Percentiles rank a stretch among this genome's conserved stretches.
These are phyloP conservation scores for Sciaenops ocellatus DNA, from an alignment of 2,797 vertebrate genomes.

Conservation along the genomic window DNA sequence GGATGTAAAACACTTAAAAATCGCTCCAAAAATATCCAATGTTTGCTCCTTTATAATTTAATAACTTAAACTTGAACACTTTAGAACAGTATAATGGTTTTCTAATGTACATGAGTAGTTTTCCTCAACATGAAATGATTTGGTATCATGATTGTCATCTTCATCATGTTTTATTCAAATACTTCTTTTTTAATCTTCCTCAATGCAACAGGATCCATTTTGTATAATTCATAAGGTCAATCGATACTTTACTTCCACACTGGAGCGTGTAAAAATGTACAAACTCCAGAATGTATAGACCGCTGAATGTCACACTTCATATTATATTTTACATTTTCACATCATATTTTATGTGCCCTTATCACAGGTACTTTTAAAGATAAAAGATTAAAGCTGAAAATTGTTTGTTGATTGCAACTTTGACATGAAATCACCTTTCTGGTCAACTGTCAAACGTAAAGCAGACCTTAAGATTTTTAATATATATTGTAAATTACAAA, in stretches of 20 bases:
- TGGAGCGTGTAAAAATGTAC: conserved; percentile 44
- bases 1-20: background rate
- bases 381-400: background rate
- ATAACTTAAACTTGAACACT: background rate
- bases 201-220: conserved; percentile 64
- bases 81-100: background rate
- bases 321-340: too few relatives aligned
- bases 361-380: background rate
- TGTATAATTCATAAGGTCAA: conserved; percentile 70
- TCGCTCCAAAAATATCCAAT: background rate
- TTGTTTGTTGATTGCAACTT: conserved; percentile 2
- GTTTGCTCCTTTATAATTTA: background rate
- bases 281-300: conserved; percentile 30
- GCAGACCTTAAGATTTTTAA: background rate
- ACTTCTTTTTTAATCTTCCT: conserved; percentile 67
- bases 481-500: conserved; percentile 19
- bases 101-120: conserved; percentile 11
- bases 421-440: background rate
- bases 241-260: conserved; percentile 70
- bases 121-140: conserved; percentile 53
- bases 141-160: conserved; percentile 45
- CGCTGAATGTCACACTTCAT: conserved; percentile 25
- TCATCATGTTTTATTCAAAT: conserved; percentile 71
- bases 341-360: conserved; percentile 3
- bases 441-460: background rate